Conservation (phyloP, 2,888 invertebrate genomes). For the Athalia rosae region DNA sequence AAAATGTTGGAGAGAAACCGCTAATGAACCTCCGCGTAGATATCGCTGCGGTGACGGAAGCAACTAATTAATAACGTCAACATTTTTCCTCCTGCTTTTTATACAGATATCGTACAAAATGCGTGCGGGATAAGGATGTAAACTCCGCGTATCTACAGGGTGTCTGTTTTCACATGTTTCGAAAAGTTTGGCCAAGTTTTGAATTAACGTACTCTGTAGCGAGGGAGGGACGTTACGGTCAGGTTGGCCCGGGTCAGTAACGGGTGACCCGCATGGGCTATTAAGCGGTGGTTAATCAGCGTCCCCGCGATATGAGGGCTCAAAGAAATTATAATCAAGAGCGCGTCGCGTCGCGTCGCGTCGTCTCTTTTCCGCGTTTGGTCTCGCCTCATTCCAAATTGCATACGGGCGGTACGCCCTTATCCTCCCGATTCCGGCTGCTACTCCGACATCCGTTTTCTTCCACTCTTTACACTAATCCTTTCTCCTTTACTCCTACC, state of each 20-base stretch:
- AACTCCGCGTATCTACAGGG: not conserved
- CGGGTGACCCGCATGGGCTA: conserved; percentile 41
- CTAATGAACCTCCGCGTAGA: conserved; percentile 46
- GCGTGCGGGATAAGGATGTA: not conserved
- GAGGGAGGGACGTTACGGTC: not conserved
- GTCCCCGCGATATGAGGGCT: conserved; percentile 57
- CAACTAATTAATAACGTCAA: conserved; percentile 54
- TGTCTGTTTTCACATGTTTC: too few species aligned
- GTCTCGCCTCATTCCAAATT: conserved; percentile 36
- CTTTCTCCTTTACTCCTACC: not conserved
- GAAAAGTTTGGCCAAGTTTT: too few species aligned
- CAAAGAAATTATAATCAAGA: conserved; percentile 69
- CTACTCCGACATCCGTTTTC: not conserved
- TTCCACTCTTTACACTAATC: not conserved
- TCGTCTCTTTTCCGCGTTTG: conserved; percentile 26
- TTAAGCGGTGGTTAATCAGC: conserved; percentile 32
- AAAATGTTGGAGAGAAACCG: not conserved
- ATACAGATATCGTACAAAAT: too few species aligned
- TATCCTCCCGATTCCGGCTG: conserved; percentile 22
- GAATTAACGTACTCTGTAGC: not conserved
- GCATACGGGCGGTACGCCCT: conserved; percentile 42
- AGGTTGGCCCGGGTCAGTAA: conserved; percentile 12
- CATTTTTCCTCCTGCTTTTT: not conserved
- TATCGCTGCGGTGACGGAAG: conserved; percentile 44
- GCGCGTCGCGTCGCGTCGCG: conserved; percentile 51